Base-by-base conservation (phyloP, 2,888 invertebrate species). In the Agonopterix subpropinquella region DNA sequence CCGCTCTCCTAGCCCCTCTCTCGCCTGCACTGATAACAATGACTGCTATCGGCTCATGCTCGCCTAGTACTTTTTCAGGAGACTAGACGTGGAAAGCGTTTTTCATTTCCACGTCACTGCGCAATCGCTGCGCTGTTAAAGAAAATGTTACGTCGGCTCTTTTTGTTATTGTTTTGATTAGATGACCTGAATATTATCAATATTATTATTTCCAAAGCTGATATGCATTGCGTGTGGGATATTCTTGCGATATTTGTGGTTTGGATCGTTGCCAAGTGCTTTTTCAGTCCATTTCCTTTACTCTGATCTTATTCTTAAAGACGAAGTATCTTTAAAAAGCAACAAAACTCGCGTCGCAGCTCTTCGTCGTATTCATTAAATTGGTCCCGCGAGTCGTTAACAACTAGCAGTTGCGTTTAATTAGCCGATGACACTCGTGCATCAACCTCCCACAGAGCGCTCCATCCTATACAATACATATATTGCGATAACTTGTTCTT, bases 11-110 rank as follows among this genome's bases (percentile, higher is more conserved):
- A 62, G 59, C 66, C 67, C 62, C 65, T 48, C 51, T 58, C 56
- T 49, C 66, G 59, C 58, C 70, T 61, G 62, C 62, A 67, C 65
- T 80, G 84, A 81, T 80, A 83, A 81, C 81, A 76, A 77, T 77
- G 62, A 76, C 80, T 71, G 61, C 77, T 72, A 65, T 65, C 65
- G 60, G 62, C 56, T 79, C 63, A 81, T 85, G 83, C 57, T 77
- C 65, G 82, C 86, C 86, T 86, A 73, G 86, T 86, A 85, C 77
- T 73, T 75, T 84, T 85, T 85, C 85, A 86, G 83, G 67, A 69
- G 65, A 53, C 53, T 61, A 66, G 60, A 58, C 50, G 71, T 73
- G 74, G 72, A 79, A 79, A 80, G 65, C 62, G 61, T 55, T 77
- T 83, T 84, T 79, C 78, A 73, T 65, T 43, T 53, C 58, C 61